Conservation (phyloP, 1,140 invertebrate genomes). For the Trichogramma pretiosum region DNA sequence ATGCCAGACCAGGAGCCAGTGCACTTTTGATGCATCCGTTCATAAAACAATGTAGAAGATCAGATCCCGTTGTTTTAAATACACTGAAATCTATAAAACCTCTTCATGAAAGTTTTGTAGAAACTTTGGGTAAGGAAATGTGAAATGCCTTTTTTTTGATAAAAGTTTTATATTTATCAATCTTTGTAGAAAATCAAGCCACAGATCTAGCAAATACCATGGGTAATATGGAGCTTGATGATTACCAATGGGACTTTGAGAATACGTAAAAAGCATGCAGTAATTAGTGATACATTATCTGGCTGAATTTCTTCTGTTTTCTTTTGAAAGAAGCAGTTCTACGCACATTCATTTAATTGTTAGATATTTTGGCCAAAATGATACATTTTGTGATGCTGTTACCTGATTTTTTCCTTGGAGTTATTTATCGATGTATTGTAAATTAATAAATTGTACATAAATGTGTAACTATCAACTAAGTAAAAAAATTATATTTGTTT, state of each 20-base stretch:
- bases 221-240: slow-evolving; percentile 35
- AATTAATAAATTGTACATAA: no score
- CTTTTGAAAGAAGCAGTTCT: no score
- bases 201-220: slow-evolving; percentile 35
- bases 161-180: slow-evolving; percentile 1
- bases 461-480: no score
- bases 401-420: no score
- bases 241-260: slow-evolving; percentile 45
- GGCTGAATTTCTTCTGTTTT: no score
- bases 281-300: no score
- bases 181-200: slow-evolving; percentile 32
- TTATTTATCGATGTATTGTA: no score
- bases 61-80: slow-evolving; percentile 37
- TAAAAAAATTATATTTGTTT: no score
- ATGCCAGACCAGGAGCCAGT: slow-evolving; percentile 53
- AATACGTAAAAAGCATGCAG: slow-evolving; percentile 17
- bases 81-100: slow-evolving; percentile 48
- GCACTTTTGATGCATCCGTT: slow-evolving; percentile 65
- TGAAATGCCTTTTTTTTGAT: not conserved
- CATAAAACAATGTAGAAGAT: slow-evolving; percentile 56
- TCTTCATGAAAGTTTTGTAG: slow-evolving; percentile 40
- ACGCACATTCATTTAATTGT: no score
- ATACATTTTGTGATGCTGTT: no score
- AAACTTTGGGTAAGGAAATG: slow-evolving; percentile 31
- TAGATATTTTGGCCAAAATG: no score